phyloP scores from a whole-genome alignment of 2,113 vertebrate species.

The Syrrhaptes paradoxus region DNA sequence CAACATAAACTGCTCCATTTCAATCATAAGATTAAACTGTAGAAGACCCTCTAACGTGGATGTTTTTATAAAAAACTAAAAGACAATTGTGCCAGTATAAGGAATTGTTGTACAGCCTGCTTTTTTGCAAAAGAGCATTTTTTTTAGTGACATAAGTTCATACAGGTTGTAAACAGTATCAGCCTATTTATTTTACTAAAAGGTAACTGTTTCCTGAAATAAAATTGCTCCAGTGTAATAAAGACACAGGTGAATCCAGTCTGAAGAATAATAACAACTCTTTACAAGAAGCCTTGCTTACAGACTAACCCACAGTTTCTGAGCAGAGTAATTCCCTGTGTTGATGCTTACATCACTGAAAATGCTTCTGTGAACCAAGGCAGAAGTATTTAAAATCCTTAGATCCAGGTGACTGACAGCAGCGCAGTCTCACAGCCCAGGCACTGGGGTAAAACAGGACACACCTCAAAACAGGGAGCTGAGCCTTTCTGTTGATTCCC shows the following conservation, averaged over 20 bases:
- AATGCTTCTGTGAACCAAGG: background rate
- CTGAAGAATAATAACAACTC: background rate
- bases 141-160: background rate
- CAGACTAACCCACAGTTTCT: background rate
- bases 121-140: background rate
- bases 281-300: background rate
- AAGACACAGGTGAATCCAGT: background rate
- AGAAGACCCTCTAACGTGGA: background rate
- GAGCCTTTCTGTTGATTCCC: background rate
- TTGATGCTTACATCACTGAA: background rate
- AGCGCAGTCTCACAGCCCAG: background rate
- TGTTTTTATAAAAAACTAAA: background rate
- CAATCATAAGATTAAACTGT: background rate
- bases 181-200: background rate
- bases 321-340: background rate
- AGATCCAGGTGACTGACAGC: background rate
- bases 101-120: background rate
- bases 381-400: background rate
- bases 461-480: background rate
- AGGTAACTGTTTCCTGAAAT: background rate
- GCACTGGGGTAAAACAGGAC: background rate
- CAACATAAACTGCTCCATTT: background rate
- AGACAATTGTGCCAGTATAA: background rate
- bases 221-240: background rate
- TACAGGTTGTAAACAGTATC: background rate